Conservation (phyloP, 2,888 invertebrate species). For the Melanargia galathea region DNA sequence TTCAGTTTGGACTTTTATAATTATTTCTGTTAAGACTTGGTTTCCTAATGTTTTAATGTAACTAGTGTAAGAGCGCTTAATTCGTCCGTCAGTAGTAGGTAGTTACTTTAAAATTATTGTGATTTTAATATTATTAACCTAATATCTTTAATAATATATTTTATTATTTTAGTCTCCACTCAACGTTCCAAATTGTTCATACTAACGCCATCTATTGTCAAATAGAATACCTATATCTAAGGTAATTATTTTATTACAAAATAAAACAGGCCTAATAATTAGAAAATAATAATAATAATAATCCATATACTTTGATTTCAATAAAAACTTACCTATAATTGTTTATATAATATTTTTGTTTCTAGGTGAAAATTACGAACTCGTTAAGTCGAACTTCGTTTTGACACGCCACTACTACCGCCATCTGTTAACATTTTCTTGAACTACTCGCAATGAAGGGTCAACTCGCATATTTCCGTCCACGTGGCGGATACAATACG, state of each 20-base stretch:
- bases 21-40: too few relatives aligned
- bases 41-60: too few relatives aligned
- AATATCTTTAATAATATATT: neutral
- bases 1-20: too few relatives aligned
- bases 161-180: too few relatives aligned
- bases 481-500: conserved; percentile 72
- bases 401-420: conserved; percentile 44
- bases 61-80: too few relatives aligned
- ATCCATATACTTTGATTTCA: neutral
- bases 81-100: too few relatives aligned
- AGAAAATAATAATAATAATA: neutral
- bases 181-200: neutral
- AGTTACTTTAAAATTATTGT: too few relatives aligned
- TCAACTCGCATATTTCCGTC: conserved; percentile 70
- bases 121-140: neutral
- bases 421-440: conserved; percentile 55
- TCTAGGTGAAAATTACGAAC: neutral
- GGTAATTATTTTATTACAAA: neutral
- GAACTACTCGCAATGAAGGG: conserved; percentile 39
- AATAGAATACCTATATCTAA: neutral
- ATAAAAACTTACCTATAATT: neutral
- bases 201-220: conserved; percentile 31
- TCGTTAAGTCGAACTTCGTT: neutral
- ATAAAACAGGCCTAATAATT: neutral
- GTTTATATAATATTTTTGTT: neutral